phyloP scores from a whole-genome alignment of 2,797 vertebrate species.

The Coregonus ussuriensis region DNA sequence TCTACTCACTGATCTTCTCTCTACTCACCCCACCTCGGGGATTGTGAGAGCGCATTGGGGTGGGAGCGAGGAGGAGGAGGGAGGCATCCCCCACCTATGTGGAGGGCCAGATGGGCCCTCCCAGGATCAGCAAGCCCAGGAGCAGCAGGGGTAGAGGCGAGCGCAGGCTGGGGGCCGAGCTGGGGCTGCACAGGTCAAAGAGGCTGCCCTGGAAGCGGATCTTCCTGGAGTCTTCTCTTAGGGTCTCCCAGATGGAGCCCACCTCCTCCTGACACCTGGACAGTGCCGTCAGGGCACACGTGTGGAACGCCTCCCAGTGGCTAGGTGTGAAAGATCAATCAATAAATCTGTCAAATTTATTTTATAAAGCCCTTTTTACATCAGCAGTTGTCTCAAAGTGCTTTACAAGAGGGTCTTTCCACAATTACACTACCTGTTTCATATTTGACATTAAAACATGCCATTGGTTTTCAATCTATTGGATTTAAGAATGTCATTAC shows the following conservation, averaged over 20 bases:
- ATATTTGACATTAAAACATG: not conserved
- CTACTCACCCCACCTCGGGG: not conserved
- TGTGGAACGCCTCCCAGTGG: slow-evolving; percentile 82
- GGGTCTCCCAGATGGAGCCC: slow-evolving; percentile 76
- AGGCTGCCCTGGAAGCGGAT: slow-evolving; percentile 79
- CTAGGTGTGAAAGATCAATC: slow-evolving; percentile 58
- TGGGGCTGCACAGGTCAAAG: slow-evolving; percentile 77
- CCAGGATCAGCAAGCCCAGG: slow-evolving; percentile 58
- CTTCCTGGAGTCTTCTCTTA: slow-evolving; percentile 77
- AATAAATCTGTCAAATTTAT: slow-evolving; percentile 33
- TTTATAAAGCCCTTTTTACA: slow-evolving; percentile 13
- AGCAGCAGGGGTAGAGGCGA: slow-evolving; percentile 48
- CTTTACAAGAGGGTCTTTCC: not conserved
- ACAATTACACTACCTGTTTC: not conserved
- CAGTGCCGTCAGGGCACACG: slow-evolving; percentile 69
- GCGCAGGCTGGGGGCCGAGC: slow-evolving; percentile 53
- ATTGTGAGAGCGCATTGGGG: slow-evolving; percentile 5
- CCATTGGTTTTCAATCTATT: not conserved
- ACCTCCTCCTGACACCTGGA: slow-evolving; percentile 79
- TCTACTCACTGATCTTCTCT: slow-evolving; percentile 28
- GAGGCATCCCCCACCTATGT: slow-evolving; percentile 37
- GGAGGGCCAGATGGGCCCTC: slow-evolving; percentile 37
- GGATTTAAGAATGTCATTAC: not conserved
- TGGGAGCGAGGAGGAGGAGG: not conserved
- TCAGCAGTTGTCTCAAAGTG: no score